Evolutionary conservation across 2,113 vertebrate genomes (phyloP).

Genomic region (Chloropsis cyanopogon): DNA sequence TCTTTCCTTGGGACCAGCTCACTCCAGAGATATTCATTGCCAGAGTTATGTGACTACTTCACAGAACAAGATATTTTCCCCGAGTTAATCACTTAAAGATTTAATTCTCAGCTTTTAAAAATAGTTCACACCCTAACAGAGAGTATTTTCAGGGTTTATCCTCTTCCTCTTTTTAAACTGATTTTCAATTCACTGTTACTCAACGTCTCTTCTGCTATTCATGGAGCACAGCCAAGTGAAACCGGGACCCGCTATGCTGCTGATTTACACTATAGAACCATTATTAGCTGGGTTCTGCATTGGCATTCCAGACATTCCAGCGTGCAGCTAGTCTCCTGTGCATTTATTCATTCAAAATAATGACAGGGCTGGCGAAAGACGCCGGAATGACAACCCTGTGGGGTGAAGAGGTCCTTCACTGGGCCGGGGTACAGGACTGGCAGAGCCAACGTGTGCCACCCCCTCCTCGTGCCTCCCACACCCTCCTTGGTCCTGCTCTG

Average conservation of each 20-base stretch:
- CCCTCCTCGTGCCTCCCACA: neutral
- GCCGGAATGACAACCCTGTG: neutral
- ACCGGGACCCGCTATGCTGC: neutral
- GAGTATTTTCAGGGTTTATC: constrained; percentile 57
- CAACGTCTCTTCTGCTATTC: constrained; percentile 51
- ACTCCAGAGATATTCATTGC: neutral
- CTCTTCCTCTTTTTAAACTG: constrained; percentile 58
- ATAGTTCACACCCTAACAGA: constrained; percentile 33
- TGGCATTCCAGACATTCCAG: constrained; percentile 62
- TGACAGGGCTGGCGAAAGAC: neutral
- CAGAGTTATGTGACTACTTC: neutral
- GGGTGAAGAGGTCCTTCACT: neutral
- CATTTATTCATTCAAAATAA: constrained; percentile 57
- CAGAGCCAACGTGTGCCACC: fast-evolving
- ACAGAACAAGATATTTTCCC: constrained; percentile 5
- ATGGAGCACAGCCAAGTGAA: constrained; percentile 68
- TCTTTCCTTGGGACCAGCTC: neutral
- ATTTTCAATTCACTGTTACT: constrained; percentile 65
- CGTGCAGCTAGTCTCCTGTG: neutral
- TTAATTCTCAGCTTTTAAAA: constrained; percentile 60
- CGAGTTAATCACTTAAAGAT: constrained; percentile 36
- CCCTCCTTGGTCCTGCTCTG: neutral
- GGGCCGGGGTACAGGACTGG: neutral
- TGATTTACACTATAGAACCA: constrained; percentile 61
- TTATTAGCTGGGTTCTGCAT: constrained; percentile 50